phyloP scores from a whole-genome alignment of 2,113 vertebrate species.

The Cyanistes caeruleus region DNA sequence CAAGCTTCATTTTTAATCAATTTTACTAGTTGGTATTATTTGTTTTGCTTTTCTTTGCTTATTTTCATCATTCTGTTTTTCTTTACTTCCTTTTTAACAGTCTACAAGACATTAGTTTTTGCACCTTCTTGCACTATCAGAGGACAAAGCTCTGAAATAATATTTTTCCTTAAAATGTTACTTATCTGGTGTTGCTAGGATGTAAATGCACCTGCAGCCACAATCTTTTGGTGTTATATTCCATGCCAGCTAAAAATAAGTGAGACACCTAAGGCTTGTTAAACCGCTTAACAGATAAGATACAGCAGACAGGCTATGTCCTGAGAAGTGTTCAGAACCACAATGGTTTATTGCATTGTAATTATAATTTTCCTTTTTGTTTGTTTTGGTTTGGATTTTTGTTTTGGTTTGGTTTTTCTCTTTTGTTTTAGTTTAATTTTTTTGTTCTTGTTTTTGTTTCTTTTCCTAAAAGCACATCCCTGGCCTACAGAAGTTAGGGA shows the following conservation, averaged over 20 bases:
- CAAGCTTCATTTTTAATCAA: background rate
- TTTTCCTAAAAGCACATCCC: background rate
- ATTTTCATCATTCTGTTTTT: background rate
- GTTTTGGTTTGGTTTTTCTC: background rate
- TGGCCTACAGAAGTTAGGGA: background rate
- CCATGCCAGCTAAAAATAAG: conserved; percentile 57
- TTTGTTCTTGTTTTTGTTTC: background rate
- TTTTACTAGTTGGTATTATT: background rate
- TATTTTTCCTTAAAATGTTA: background rate
- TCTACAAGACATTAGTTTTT: background rate
- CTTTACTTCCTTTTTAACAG: background rate
- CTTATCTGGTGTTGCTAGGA: background rate
- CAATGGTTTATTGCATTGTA: background rate
- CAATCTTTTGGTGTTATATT: background rate
- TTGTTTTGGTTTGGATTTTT: background rate
- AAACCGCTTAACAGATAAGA: conserved; percentile 65
- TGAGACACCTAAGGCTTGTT: conserved; percentile 38
- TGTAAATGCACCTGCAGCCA: background rate
- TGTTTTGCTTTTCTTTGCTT: background rate
- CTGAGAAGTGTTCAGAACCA: background rate
- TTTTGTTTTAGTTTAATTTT: too few species aligned
- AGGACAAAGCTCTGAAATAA: background rate
- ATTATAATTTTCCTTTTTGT: background rate
- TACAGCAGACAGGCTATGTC: background rate
- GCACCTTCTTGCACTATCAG: background rate